Evolutionary conservation across 2,113 vertebrate genomes (phyloP).

Genomic region (Uropsilus gracilis): DNA sequence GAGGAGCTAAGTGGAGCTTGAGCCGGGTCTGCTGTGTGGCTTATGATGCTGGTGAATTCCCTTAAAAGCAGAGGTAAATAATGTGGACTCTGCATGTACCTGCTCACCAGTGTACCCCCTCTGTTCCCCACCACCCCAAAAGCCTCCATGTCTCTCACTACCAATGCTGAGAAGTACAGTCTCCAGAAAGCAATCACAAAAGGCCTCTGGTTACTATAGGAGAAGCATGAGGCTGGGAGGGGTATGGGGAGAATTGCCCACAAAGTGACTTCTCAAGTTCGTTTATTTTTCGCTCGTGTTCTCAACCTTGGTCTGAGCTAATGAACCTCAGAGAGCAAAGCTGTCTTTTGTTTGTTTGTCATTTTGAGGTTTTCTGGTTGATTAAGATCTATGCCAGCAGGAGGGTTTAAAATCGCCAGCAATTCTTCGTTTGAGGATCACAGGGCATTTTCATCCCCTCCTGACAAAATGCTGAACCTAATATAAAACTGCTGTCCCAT

Average conservation of each 20-base stretch:
- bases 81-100: neutral
- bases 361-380: conserved; percentile 88
- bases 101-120: neutral
- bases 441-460: conserved; percentile 50
- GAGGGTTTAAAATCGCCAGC: conserved; percentile 80
- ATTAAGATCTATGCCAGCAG: conserved; percentile 86
- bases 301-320: conserved; percentile 84
- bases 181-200: conserved; percentile 67
- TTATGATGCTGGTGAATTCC: neutral
- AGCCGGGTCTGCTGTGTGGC: neutral
- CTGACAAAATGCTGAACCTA: conserved; percentile 76
- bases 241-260: neutral
- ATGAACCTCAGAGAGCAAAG: conserved; percentile 87
- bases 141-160: conserved; percentile 49
- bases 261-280: conserved; percentile 71
- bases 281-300: conserved; percentile 65
- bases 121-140: neutral
- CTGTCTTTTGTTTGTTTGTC: conserved; percentile 87
- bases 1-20: too few relatives aligned
- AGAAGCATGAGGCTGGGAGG: neutral
- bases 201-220: conserved; percentile 48
- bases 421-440: conserved; percentile 69
- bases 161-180: conserved; percentile 51
- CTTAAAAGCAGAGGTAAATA: conserved; percentile 50
- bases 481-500: conserved; percentile 54